Evolutionary conservation across 2,888 invertebrate species (phyloP), one percentile per base, ranked within the genome.

Genomic region (Elmis aenea): DNA sequence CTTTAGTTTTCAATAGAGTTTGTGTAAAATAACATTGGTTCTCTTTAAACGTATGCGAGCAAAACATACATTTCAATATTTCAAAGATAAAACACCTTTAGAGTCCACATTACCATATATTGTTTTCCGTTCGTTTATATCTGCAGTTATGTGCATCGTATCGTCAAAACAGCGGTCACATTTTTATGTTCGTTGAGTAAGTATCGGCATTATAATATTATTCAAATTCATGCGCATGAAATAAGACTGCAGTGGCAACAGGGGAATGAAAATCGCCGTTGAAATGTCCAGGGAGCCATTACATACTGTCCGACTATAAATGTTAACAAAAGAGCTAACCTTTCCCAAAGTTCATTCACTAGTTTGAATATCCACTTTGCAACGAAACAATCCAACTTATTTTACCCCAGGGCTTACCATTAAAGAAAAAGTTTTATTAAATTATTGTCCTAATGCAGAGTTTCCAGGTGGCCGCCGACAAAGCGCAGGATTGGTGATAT

Each of bases 401-500:
- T 41, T 37, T 27, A 42, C 46, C 42, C 38, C 26, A 26, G 42
- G 36, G 44, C 20, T 26, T 34, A 16, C 33, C 31, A 44, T 40
- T 42, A 45, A 48, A 48, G 42, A 33, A 44, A 45, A 44, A 38
- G 43, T 46, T 42, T 48, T 46, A 50, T 50, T 50, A 42, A 50
- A 50, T 45, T 45, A 49, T 49, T 46, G 43, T 38, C 40, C 35
- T 44, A 40, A 44, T 33, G 40, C 27, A 33, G 32, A 43, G 27
- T 43, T 43, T 43, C 39, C 38, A 35, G 31, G 39, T 39, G 33
- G 30, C 26, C 39, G 43, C 38, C n/a, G n/a, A n/a, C n/a, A n/a
- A n/a, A n/a, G 25, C 23, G 18, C 18, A 11, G 22, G 42, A 42
- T 42, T 33, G 42, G 42, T 30, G 37, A 42, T 37, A 33, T 37